These are phyloP conservation scores for Halictus ligatus DNA, from an alignment of 2,888 invertebrate genomes.

Conservation along the genomic window DNA sequence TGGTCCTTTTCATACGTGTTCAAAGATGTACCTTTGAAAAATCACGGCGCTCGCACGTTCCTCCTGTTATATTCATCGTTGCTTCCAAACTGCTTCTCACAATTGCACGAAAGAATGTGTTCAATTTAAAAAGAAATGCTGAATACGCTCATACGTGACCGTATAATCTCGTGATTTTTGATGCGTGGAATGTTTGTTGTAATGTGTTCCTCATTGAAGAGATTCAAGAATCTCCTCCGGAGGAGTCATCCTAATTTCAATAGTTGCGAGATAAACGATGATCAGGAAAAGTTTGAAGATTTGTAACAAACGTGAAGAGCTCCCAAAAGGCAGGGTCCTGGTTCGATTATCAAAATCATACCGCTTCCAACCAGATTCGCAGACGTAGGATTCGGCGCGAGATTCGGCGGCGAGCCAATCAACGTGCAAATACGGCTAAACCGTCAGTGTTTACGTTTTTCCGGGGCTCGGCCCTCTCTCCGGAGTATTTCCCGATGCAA, in stretches of 20 bases:
- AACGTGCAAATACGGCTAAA: constrained; percentile 67
- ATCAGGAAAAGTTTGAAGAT: no score
- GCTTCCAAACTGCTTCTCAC: not conserved
- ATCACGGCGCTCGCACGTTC: constrained; percentile 21
- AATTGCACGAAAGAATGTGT: not conserved
- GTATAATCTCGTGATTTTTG: no score
- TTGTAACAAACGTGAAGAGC: no score
- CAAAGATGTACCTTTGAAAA: constrained; percentile 31
- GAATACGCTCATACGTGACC: not conserved
- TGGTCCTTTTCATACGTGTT: not conserved
- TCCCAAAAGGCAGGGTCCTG: no score
- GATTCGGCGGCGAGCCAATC: constrained; percentile 58
- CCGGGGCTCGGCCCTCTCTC: constrained; percentile 13
- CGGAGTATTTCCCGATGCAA: constrained; percentile 17
- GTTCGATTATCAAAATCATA: not conserved
- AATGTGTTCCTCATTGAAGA: no score
- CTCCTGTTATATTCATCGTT: no score
- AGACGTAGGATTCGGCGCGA: not conserved
- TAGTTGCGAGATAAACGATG: no score
- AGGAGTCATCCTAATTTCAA: no score
- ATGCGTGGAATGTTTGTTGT: no score
- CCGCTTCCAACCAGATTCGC: not conserved
- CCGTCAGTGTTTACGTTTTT: constrained; percentile 57
- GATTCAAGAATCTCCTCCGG: no score
- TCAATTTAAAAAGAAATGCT: not conserved